These are phyloP conservation scores for Aptenodytes forsteri DNA, from an alignment of 2,113 vertebrate species.

Conservation along the genomic window DNA sequence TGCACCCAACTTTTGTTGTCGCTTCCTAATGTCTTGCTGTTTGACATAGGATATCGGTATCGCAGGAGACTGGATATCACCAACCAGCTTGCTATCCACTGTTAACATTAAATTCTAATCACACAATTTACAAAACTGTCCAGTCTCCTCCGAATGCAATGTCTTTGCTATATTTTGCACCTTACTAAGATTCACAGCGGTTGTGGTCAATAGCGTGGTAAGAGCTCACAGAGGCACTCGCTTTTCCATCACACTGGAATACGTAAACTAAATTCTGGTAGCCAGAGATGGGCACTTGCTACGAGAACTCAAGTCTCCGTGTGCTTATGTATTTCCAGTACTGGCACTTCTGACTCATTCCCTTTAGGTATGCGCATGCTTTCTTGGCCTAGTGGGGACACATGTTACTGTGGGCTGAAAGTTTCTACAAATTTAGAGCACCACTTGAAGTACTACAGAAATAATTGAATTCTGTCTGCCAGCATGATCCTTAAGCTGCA, in stretches of 20 bases:
- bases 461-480: background rate
- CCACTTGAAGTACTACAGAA: background rate
- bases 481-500: background rate
- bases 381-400: background rate
- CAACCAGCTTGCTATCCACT: slow-evolving; percentile 24
- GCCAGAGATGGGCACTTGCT: background rate
- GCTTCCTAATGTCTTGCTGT: slow-evolving; percentile 86
- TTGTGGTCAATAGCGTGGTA: slow-evolving; percentile 29
- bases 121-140: slow-evolving; percentile 51
- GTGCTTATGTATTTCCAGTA: background rate
- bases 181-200: background rate
- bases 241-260: background rate
- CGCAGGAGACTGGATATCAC: slow-evolving; percentile 77
- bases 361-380: fast-evolving
- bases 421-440: background rate
- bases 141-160: slow-evolving; percentile 74
- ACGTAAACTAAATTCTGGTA: background rate
- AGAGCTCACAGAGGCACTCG: slow-evolving; percentile 50
- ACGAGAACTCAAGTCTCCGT: background rate
- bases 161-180: slow-evolving; percentile 39
- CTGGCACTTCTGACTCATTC: background rate
- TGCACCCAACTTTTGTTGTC: slow-evolving; percentile 85
- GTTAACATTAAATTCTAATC: slow-evolving; percentile 11
- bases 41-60: slow-evolving; percentile 51
- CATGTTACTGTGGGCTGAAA: background rate